phyloP scores from a whole-genome alignment of 2,113 vertebrate species.

The Irena cyanogastra region DNA sequence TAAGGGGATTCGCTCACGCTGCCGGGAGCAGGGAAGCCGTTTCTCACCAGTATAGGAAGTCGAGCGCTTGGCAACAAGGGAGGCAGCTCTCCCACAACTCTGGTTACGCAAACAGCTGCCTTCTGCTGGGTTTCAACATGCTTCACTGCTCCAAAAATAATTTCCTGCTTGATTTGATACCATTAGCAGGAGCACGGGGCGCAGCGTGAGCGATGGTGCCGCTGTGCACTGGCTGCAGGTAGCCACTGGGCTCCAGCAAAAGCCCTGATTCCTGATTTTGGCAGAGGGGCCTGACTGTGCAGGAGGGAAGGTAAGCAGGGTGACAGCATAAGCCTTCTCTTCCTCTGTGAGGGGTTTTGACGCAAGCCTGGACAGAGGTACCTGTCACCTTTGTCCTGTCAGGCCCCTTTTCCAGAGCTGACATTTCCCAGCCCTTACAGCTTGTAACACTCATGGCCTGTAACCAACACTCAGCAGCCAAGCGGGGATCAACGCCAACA shows the following conservation, averaged over 20 bases:
- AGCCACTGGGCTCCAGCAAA: neutral
- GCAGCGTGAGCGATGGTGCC: accelerated
- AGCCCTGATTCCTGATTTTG: neutral
- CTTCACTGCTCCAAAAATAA: slow-evolving; percentile 58
- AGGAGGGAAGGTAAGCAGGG: neutral
- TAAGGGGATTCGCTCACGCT: neutral
- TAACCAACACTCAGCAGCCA: slow-evolving; percentile 6
- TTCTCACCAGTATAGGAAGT: slow-evolving; percentile 52
- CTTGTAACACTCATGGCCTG: neutral
- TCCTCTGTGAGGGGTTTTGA: neutral
- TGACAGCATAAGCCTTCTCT: neutral
- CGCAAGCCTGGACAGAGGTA: neutral
- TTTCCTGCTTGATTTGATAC: slow-evolving; percentile 60
- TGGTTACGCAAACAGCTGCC: slow-evolving; percentile 56
- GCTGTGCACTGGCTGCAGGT: neutral
- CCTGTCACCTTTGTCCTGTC: neutral
- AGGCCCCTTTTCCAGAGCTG: neutral
- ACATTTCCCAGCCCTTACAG: neutral
- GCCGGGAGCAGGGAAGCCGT: neutral
- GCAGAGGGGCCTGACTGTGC: accelerated
- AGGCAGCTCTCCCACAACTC: slow-evolving; percentile 52
- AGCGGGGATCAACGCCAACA: neutral
- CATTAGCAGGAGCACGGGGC: neutral
- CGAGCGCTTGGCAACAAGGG: slow-evolving; percentile 2
- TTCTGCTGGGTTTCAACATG: slow-evolving; percentile 60